A percentile compares a stretch with the other conserved stretches of the same genome.
phyloP scores from a whole-genome alignment of 2,888 invertebrate genomes.

The Capitulum mitella region DNA sequence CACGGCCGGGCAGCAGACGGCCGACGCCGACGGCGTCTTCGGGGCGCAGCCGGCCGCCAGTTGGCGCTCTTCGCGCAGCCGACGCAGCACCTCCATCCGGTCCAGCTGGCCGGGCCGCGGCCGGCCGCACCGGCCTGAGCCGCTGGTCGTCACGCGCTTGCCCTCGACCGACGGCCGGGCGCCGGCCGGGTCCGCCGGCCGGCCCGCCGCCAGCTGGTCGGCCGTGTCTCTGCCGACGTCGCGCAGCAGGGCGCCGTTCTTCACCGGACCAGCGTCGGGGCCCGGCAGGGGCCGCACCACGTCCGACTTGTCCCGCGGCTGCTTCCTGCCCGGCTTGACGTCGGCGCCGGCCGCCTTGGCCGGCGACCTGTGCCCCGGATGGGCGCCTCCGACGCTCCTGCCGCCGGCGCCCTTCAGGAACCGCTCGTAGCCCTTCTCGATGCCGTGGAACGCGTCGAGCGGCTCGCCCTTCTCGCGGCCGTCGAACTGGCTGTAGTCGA shows the following conservation, averaged over 20 bases:
- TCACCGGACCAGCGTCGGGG: too few species aligned
- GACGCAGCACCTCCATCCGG: background rate
- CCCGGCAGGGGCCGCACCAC: background rate
- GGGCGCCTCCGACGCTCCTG: background rate
- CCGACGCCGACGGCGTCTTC: too few species aligned
- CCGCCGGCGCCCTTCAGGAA: slow-evolving; percentile 39
- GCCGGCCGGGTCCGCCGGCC: too few species aligned
- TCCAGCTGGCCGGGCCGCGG: background rate
- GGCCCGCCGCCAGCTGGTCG: too few species aligned
- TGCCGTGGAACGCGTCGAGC: slow-evolving; percentile 53
- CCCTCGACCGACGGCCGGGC: background rate
- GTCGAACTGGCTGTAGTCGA: slow-evolving; percentile 58
- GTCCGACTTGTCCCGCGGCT: background rate
- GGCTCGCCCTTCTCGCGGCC: slow-evolving; percentile 51
- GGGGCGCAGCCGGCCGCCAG: background rate
- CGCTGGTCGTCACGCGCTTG: background rate
- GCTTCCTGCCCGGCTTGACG: background rate
- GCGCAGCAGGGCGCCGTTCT: background rate
- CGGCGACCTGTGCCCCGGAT: background rate
- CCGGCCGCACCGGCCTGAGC: background rate
- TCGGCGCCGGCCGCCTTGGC: background rate
- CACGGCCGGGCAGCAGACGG: too few species aligned
- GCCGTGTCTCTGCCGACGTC: too few species aligned
- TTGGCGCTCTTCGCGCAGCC: background rate
- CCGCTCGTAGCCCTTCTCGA: slow-evolving; percentile 52